Conservation (phyloP, 1,140 invertebrate genomes). For the Tetragonula clypearis region DNA sequence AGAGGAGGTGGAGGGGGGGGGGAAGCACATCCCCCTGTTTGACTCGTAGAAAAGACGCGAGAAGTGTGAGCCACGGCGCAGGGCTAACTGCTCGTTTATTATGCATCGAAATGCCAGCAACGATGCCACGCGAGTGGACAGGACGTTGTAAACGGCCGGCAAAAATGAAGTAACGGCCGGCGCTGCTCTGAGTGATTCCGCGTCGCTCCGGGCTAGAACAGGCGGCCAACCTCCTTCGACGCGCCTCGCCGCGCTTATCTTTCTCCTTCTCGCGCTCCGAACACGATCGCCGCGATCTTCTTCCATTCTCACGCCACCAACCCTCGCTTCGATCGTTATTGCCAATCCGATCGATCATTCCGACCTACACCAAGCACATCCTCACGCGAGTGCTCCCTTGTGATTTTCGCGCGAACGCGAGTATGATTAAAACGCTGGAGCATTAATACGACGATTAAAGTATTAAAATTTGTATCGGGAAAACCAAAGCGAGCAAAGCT, state of each 20-base stretch:
- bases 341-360: slow-evolving; percentile 27
- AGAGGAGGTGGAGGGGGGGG: too few relatives aligned
- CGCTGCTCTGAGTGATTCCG: slow-evolving; percentile 78
- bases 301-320: slow-evolving; percentile 50
- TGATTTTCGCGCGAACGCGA: neutral
- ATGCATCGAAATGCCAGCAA: slow-evolving; percentile 82
- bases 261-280: neutral
- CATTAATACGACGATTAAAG: too few relatives aligned
- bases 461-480: too few relatives aligned
- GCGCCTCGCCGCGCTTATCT: neutral
- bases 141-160: slow-evolving; percentile 78
- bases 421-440: neutral
- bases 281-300: slow-evolving; percentile 6
- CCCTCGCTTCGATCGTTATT: slow-evolving; percentile 54
- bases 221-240: neutral
- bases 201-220: slow-evolving; percentile 74
- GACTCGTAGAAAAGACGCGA: slow-evolving; percentile 53
- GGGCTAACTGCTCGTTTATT: slow-evolving; percentile 81
- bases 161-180: slow-evolving; percentile 80
- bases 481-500: neutral
- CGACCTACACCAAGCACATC: neutral
- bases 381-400: neutral
- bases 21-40: slow-evolving; percentile 11
- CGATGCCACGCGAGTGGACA: slow-evolving; percentile 80
- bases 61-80: slow-evolving; percentile 75